phyloP scores from a whole-genome alignment of 2,113 vertebrate genomes.

The Lynx canadensis region DNA sequence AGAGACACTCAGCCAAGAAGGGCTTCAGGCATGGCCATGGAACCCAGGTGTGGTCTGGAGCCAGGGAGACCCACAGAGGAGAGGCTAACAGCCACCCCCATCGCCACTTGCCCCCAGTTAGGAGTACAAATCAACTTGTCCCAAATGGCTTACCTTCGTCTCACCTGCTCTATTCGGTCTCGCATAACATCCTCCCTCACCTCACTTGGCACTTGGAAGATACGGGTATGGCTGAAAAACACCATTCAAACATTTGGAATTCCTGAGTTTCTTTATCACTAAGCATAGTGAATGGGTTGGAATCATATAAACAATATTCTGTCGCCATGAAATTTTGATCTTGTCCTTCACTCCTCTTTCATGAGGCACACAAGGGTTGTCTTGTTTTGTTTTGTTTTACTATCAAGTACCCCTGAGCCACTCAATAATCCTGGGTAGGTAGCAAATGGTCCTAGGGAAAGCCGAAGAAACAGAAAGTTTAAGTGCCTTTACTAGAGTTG shows the following conservation, averaged over 20 bases:
- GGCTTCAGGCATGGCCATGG: neutral
- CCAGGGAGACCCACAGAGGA: neutral
- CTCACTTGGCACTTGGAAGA: slow-evolving; percentile 63
- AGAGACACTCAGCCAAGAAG: neutral
- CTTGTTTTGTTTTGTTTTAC: neutral
- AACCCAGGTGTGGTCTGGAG: neutral
- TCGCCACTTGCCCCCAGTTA: neutral
- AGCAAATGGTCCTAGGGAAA: neutral
- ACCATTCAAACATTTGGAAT: neutral
- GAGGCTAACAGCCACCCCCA: neutral
- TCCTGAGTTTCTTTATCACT: neutral
- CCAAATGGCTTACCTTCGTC: slow-evolving; percentile 43
- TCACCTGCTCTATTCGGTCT: slow-evolving; percentile 71
- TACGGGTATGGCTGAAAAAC: slow-evolving; percentile 75
- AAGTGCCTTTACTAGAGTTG: fast-evolving
- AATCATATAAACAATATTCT: neutral
- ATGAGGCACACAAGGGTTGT: neutral
- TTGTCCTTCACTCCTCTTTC: neutral
- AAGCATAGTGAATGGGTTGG: neutral
- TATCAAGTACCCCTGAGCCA: neutral
- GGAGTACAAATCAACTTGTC: fast-evolving
- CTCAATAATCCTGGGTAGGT: neutral
- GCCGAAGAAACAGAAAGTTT: neutral
- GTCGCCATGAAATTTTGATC: neutral
- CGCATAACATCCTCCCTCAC: neutral